These are phyloP conservation scores for Baccha elongata DNA, from an alignment of 2,888 invertebrate species.

Conservation along the genomic window DNA sequence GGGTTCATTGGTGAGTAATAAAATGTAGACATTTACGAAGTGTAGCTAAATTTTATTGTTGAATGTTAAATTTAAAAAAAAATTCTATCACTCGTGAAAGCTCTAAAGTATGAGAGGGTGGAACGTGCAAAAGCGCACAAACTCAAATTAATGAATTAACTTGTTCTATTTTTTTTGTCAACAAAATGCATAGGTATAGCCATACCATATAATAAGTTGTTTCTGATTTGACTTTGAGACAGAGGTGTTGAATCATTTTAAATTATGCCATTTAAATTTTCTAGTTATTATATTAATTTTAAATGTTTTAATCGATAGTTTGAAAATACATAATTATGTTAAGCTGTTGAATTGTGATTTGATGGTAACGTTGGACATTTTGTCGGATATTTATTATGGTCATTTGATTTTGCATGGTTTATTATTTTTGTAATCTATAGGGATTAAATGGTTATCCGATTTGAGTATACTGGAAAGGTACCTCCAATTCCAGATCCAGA, in stretches of 20 bases:
- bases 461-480: no score
- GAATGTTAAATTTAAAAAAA: slow-evolving; percentile 43
- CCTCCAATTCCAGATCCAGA: no score
- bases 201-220: background rate
- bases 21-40: background rate
- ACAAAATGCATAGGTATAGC: slow-evolving; percentile 3
- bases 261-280: background rate
- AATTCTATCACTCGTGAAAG: slow-evolving; percentile 13
- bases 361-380: no score
- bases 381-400: no score
- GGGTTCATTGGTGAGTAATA: background rate
- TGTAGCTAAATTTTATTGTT: slow-evolving; percentile 36
- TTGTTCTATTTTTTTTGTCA: slow-evolving; percentile 28
- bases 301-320: slow-evolving; percentile 27
- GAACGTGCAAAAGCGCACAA: slow-evolving; percentile 68
- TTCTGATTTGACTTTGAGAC: slow-evolving; percentile 17
- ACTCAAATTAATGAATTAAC: slow-evolving; percentile 27
- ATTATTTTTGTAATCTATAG: no score
- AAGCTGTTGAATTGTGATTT: no score
- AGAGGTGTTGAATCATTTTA: slow-evolving; percentile 23
- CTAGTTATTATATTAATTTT: slow-evolving; percentile 12
- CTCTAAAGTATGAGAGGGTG: slow-evolving; percentile 25
- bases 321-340: slow-evolving; percentile 37
- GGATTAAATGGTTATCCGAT: no score
- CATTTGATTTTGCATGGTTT: no score